Percentiles rank a stretch among this genome's conserved stretches.
These are phyloP conservation scores for Eufriesea mexicana DNA, from an alignment of 1,140 invertebrate genomes.

Conservation along the genomic window DNA sequence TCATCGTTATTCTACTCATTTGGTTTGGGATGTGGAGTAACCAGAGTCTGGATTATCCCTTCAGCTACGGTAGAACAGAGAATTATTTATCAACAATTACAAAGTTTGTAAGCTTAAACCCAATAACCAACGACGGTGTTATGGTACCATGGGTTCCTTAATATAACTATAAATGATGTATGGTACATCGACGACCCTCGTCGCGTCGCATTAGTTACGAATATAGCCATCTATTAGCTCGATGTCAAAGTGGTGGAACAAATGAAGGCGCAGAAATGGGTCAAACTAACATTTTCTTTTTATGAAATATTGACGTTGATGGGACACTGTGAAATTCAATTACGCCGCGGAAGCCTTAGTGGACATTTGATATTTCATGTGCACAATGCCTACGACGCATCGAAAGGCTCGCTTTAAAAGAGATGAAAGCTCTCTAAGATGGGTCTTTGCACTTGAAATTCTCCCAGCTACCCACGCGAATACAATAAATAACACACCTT, in stretches of 20 bases:
- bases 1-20: no score
- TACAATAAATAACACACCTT: slow-evolving; percentile 23
- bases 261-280: slow-evolving; percentile 33
- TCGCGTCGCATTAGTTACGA: slow-evolving; percentile 19
- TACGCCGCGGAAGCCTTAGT: slow-evolving; percentile 24
- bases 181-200: slow-evolving; percentile 2
- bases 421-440: background rate
- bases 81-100: slow-evolving; percentile 11
- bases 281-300: slow-evolving; percentile 46
- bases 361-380: slow-evolving; percentile 36
- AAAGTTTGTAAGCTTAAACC: background rate
- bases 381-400: background rate
- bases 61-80: no score
- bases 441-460: slow-evolving; percentile 15
- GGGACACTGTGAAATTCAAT: slow-evolving; percentile 41
- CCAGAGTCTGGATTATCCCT: background rate
- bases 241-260: slow-evolving; percentile 15
- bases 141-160: background rate
- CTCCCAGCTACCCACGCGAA: background rate
- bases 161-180: slow-evolving; percentile 17
- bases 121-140: background rate
- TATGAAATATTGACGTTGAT: slow-evolving; percentile 52
- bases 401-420: slow-evolving; percentile 1
- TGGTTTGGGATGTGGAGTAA: no score
- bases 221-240: slow-evolving; percentile 14